Evolutionary conservation across 2,888 invertebrate genomes (phyloP).

Genomic region (Cataglyphis cursor): DNA sequence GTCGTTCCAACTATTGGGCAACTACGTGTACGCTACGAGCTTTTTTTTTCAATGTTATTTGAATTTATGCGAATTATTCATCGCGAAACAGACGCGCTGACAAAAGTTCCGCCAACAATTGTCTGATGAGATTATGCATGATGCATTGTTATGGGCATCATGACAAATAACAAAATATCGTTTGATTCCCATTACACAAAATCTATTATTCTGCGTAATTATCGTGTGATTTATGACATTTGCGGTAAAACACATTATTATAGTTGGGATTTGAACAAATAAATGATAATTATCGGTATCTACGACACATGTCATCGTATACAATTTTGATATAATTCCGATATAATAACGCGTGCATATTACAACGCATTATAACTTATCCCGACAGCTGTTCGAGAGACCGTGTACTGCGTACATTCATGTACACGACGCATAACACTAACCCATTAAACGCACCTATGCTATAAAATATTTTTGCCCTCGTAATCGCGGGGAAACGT

Average conservation of each 20-base stretch:
- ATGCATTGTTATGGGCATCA: slow-evolving; percentile 16
- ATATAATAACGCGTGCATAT: not conserved
- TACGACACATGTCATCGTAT: not conserved
- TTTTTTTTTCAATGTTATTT: slow-evolving; percentile 31
- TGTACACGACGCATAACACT: slow-evolving; percentile 23
- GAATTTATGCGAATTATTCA: slow-evolving; percentile 38
- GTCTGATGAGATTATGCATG: slow-evolving; percentile 36
- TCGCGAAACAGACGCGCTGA: slow-evolving; percentile 17
- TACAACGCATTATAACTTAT: slow-evolving; percentile 28
- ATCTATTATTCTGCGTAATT: slow-evolving; percentile 13
- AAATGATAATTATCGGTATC: slow-evolving; percentile 34
- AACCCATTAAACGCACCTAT: slow-evolving; percentile 25
- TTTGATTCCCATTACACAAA: not conserved
- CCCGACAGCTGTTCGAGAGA: not conserved
- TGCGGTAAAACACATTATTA: not conserved
- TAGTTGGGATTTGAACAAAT: slow-evolving; percentile 1
- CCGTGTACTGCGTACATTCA: not conserved
- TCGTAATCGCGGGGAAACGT: slow-evolving; percentile 18
- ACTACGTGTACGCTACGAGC: not conserved
- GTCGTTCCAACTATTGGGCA: slow-evolving; percentile 39
- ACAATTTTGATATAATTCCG: slow-evolving; percentile 15
- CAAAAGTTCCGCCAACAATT: slow-evolving; percentile 34
- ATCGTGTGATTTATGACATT: not conserved
- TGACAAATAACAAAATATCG: slow-evolving; percentile 27
- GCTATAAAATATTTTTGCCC: slow-evolving; percentile 5